A percentile compares a stretch with the other conserved stretches of the same genome.
phyloP scores from a whole-genome alignment of 2,113 vertebrate species.

The Xenopus borealis region DNA sequence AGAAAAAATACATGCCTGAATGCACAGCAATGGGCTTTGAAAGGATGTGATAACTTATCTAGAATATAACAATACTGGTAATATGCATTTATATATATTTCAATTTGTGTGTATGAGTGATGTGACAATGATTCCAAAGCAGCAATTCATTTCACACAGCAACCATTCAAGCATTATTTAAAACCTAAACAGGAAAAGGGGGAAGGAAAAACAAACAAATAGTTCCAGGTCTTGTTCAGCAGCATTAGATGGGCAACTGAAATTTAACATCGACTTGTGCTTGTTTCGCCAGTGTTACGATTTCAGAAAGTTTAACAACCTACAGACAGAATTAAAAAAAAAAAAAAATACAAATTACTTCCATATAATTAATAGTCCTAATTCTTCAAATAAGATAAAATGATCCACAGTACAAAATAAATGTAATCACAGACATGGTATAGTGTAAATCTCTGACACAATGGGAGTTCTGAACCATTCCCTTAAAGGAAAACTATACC shows the following conservation, averaged over 20 bases:
- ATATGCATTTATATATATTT: background rate
- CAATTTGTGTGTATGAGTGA: background rate
- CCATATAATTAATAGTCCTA: no score
- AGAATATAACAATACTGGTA: slow-evolving; percentile 1
- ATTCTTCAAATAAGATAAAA: no score
- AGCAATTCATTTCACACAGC: slow-evolving; percentile 53
- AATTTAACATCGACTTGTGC: slow-evolving; percentile 97
- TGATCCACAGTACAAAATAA: no score
- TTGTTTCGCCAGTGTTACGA: slow-evolving; percentile 89
- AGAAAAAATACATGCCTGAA: no score
- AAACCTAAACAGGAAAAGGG: slow-evolving; percentile 51
- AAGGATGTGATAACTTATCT: background rate
- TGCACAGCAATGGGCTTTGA: no score
- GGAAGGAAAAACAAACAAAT: slow-evolving; percentile 54
- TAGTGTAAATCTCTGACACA: no score
- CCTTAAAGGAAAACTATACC: no score
- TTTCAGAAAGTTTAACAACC: slow-evolving; percentile 97
- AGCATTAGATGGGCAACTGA: slow-evolving; percentile 81
- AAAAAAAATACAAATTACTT: background rate
- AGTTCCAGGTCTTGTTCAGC: slow-evolving; percentile 33
- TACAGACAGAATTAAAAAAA: slow-evolving; percentile 51
- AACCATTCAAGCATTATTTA: slow-evolving; percentile 52
- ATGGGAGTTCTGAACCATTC: no score
- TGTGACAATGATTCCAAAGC: slow-evolving; percentile 19
- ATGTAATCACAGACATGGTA: no score